Evolutionary conservation across 2,888 invertebrate species (phyloP), one percentile per base, ranked within the genome.

Genomic region (Pyrrhia umbra): DNA sequence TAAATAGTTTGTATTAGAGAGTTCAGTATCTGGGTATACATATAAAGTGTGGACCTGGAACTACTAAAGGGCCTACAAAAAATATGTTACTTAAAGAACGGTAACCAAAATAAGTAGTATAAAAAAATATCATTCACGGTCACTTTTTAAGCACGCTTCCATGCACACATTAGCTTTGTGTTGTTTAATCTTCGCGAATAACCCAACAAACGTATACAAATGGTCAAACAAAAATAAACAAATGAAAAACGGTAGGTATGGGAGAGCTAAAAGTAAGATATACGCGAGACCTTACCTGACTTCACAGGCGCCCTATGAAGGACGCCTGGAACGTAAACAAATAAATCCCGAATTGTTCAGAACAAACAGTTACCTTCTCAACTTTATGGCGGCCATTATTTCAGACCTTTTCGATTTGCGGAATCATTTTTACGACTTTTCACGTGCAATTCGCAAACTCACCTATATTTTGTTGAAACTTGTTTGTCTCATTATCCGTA

Each of bases 291-390:
- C 52, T 49, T 78, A 68, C 66, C 76, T 61, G 51, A 52, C 30
- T 58, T 66, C 56, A 59, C 73, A 58, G 52, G 54, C 59, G 40
- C 49, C 47, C 58, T 73, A 18, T 15, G 39, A 56, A 52, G 56
- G 68, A 66, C 71, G 70, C 30, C 55, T 49, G 69, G 65, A 71
- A 79, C 68, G 83, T 83, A 84, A 84, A 82, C 83, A 81, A 81
- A 84, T 84, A 84, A 84, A 83, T 82, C 75, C 60, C 67, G 66
- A 81, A 82, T 77, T 76, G 75, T 76, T 74, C 60, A 66, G 79
- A 80, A 79, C 76, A 80, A 84, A 81, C 77, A 75, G 77, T 70
- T 77, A 76, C 79, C 75, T 77, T 75, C 75, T 65, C 67, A 80
- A 80, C 69, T 80, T 83, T 84, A 83, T 78, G 61, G 71, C 69